Evolutionary conservation across 2,797 vertebrate genomes (phyloP), one percentile per base, ranked within the genome.

Genomic region (Urocyon cinereoargenteus): DNA sequence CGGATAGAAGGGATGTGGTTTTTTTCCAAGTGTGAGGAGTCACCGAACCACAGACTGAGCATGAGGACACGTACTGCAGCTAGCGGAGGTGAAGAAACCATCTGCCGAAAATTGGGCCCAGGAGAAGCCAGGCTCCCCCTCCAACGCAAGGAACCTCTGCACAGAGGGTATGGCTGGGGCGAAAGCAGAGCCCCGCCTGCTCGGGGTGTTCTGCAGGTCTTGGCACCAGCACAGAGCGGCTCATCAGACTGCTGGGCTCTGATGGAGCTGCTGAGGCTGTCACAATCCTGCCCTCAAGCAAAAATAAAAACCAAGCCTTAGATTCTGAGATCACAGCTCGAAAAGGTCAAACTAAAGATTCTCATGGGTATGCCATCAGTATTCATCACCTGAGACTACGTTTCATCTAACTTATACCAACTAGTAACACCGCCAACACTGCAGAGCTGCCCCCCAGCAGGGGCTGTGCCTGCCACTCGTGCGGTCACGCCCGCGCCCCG

Each of bases 381-480:
- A 22, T 24, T 5, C 10, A 4, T 2, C 78, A 55, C 1, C 8
- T 26, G 45, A 75, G 31, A 8, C 36, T 16, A 0, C 11, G 3
- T 22, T 51, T 85, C 55, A 19, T 75, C 16, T 4, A n/a, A n/a
- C n/a, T 55, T 22, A 40, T 18, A 53, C 2, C 14, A 18, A 13
- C 10, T 51, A 31, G 5, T 5, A 53, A 6, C 12, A 9, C 5
- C 1, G 53, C 77, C 15, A 11, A 34, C 13, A 12, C 8, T 1
- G 36, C 2, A 9, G 49, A 36, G 40, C 70, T 13, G 70, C 36
- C 34, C 21, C 11, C 16, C 66, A 11, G 14, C 4, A 3, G 70
- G 40, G 62, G 22, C 0, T 5, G 40, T 0, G 13, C 7, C 0
- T 0, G 36, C 8, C 49, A 5, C 4, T 5, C 2, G 3, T 9